phyloP scores from a whole-genome alignment of 2,113 vertebrate species.

The Melanotaenia duboulayi region DNA sequence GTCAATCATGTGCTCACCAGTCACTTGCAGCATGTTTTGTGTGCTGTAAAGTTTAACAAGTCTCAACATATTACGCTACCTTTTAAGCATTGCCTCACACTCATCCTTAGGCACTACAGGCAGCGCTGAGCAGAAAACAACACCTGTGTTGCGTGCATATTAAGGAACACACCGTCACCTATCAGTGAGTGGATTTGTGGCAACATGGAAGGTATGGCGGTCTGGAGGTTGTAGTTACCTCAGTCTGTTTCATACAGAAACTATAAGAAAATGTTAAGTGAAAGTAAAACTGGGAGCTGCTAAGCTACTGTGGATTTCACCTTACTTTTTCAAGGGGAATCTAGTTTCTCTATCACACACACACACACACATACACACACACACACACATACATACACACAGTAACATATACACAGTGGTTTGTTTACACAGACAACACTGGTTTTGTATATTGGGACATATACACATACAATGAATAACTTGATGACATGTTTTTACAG shows the following conservation, averaged over 20 bases:
- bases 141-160: constrained; percentile 26
- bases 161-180: constrained; percentile 42
- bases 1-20: constrained; percentile 28
- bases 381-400: neutral
- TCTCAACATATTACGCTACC: constrained; percentile 40
- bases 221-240: constrained; percentile 5
- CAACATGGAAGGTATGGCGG: constrained; percentile 16
- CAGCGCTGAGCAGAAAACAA: constrained; percentile 49
- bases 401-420: neutral
- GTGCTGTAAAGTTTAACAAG: constrained; percentile 53
- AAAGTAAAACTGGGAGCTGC: constrained; percentile 42
- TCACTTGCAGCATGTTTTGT: constrained; percentile 24
- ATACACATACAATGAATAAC: neutral
- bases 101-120: constrained; percentile 40
- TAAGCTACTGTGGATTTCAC: constrained; percentile 10
- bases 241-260: constrained; percentile 28
- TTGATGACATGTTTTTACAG: constrained; percentile 1
- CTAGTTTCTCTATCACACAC: neutral
- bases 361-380: too few species aligned
- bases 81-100: constrained; percentile 51
- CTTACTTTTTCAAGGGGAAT: constrained; percentile 25
- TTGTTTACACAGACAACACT: constrained; percentile 9
- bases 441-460: neutral
- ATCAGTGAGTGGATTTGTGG: constrained; percentile 50
- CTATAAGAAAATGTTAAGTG: constrained; percentile 18